Conservation (phyloP, 2,888 invertebrate species). For the Pardosa pseudoannulata region DNA sequence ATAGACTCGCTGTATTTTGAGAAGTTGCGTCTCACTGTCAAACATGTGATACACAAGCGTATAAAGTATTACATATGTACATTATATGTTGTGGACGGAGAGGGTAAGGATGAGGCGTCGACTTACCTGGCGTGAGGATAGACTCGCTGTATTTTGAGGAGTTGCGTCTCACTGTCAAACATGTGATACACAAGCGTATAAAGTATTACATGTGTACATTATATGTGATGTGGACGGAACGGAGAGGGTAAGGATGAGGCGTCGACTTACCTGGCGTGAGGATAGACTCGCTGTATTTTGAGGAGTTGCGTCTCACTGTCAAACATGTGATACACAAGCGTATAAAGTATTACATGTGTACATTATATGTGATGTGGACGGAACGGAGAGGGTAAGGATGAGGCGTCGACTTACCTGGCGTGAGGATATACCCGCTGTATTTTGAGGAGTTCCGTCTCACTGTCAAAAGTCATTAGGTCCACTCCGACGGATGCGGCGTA, state of each 20-base stretch:
- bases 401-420: conserved; percentile 81
- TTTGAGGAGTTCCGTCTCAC: conserved; percentile 93
- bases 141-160: conserved; percentile 89
- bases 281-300: conserved; percentile 90
- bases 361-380: too few species aligned
- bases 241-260: too few species aligned
- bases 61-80: too few species aligned
- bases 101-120: too few species aligned
- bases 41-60: too few species aligned
- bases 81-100: too few species aligned
- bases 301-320: conserved; percentile 94
- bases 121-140: conserved; percentile 84
- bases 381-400: too few species aligned
- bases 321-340: too few species aligned
- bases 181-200: too few species aligned
- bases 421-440: conserved; percentile 88
- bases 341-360: too few species aligned
- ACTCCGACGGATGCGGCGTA: conserved; percentile 87
- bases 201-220: too few species aligned
- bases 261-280: conserved; percentile 83
- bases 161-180: conserved; percentile 95
- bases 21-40: conserved; percentile 93
- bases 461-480: conserved; percentile 93
- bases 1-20: conserved; percentile 89
- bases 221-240: too few species aligned